Evolutionary conservation across 2,888 invertebrate genomes (phyloP).

Genomic region (Epinotia ramella): DNA sequence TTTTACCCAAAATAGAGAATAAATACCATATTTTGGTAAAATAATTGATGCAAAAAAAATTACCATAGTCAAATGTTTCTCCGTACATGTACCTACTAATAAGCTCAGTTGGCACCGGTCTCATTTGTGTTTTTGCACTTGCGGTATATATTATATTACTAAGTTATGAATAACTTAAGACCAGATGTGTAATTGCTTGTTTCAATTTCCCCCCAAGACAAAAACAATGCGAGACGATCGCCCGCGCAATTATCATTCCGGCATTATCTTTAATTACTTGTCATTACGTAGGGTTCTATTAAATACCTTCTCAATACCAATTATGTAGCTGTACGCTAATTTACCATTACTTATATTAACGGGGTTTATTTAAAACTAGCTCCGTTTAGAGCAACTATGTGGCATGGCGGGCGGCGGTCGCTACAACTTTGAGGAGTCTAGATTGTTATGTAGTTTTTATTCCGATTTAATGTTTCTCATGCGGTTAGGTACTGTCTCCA

Average conservation of each 20-base stretch:
- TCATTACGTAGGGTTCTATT: constrained; percentile 63
- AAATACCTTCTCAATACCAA: constrained; percentile 59
- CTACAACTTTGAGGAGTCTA: neutral
- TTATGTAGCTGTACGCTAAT: constrained; percentile 51
- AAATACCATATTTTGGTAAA: neutral
- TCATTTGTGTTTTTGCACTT: neutral
- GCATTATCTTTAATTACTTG: constrained; percentile 67
- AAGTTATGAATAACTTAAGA: constrained; percentile 10
- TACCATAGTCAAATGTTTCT: neutral
- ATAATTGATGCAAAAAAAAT: neutral
- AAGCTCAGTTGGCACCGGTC: neutral
- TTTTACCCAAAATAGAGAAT: neutral
- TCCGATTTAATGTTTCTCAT: neutral
- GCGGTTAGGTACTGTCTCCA: neutral
- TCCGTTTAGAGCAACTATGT: neutral
- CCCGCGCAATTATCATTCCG: constrained; percentile 72
- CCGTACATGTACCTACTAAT: neutral
- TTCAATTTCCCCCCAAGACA: constrained; percentile 38
- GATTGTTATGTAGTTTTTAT: constrained; percentile 2
- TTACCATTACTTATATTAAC: constrained; percentile 55
- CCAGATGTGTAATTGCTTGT: constrained; percentile 36
- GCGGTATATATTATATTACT: constrained; percentile 5
- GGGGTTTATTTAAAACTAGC: neutral
- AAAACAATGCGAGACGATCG: constrained; percentile 58
- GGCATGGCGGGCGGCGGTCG: neutral